Conservation (phyloP, 2,113 vertebrate genomes). For the Pristiophorus japonicus region DNA sequence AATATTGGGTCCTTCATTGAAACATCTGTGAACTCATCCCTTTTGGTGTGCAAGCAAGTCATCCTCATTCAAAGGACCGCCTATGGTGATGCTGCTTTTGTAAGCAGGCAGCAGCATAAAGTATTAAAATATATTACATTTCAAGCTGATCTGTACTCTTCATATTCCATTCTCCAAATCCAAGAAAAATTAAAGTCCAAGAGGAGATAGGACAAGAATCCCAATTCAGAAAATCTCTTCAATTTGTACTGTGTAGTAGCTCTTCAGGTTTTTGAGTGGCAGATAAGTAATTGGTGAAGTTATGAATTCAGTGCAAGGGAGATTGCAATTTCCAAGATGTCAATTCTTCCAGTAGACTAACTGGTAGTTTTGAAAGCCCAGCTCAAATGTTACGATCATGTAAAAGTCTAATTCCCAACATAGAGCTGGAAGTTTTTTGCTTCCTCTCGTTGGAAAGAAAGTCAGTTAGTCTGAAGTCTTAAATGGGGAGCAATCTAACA, state of each 20-base stretch:
- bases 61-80: too few species aligned
- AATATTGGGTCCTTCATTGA: too few species aligned
- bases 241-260: background rate
- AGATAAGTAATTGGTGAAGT: background rate
- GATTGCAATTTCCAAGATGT: background rate
- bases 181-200: background rate
- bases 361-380: background rate
- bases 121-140: background rate
- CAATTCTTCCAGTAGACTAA: background rate
- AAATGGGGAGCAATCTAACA: background rate
- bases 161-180: background rate
- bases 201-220: background rate
- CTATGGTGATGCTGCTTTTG: slow-evolving; percentile 2
- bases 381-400: background rate
- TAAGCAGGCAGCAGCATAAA: background rate
- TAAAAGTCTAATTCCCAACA: background rate
- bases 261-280: background rate
- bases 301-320: background rate
- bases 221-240: background rate
- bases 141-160: background rate
- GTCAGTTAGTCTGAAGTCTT: background rate
- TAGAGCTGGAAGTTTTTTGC: background rate
- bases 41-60: too few species aligned
- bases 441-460: background rate
- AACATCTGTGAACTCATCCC: too few species aligned